Percentiles rank a stretch among this genome's conserved stretches.
Evolutionary conservation across 2,113 vertebrate genomes (phyloP).

Genomic region (Muntiacus reevesi): DNA sequence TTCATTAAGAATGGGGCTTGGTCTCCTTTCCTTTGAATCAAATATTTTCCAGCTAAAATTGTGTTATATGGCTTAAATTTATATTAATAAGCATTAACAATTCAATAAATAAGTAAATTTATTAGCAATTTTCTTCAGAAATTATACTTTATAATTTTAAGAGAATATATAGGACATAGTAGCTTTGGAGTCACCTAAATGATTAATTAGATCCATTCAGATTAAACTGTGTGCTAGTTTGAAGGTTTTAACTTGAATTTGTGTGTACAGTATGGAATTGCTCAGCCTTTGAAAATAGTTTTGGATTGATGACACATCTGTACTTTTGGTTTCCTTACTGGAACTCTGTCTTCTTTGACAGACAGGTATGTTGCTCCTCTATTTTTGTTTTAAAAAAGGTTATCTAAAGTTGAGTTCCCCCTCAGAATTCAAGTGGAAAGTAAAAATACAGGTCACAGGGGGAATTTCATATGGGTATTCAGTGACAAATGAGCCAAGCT

Average conservation of each 20-base stretch:
- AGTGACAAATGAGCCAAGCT: neutral
- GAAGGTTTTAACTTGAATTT: neutral
- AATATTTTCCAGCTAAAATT: slow-evolving; percentile 26
- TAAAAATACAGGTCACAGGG: neutral
- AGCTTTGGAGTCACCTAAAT: neutral
- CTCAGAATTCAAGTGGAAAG: neutral
- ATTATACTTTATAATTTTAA: neutral
- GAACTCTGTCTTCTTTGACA: neutral
- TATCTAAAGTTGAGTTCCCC: neutral
- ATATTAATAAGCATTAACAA: neutral
- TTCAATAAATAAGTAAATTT: slow-evolving; percentile 13
- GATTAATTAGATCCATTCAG: neutral
- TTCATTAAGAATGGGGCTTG: neutral
- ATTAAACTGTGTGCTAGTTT: neutral
- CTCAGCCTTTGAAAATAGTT: neutral
- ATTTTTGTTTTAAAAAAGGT: neutral
- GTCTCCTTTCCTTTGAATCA: neutral
- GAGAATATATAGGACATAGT: neutral
- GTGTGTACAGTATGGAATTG: neutral
- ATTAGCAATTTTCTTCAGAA: slow-evolving; percentile 8
- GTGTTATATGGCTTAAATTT: neutral
- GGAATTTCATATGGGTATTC: neutral
- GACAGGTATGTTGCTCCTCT: neutral
- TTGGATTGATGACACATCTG: neutral
- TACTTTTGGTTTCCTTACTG: neutral